Evolutionary conservation across 2,888 invertebrate genomes (phyloP), one percentile per base, ranked within the genome.

Genomic region (Drosophila mimetica): DNA sequence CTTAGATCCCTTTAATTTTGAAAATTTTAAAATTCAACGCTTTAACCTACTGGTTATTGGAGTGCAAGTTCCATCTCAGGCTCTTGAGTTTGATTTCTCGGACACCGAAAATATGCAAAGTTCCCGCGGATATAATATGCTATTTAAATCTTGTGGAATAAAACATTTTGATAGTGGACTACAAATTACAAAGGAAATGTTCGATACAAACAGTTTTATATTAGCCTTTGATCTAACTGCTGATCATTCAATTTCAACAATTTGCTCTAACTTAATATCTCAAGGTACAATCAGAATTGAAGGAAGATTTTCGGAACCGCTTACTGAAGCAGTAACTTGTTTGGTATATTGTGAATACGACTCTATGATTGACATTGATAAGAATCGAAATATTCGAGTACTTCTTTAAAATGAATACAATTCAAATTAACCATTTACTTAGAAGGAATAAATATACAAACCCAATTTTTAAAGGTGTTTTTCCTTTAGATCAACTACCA

Each of bases 291-390:
- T 55, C 1, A 2, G 39, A 52, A 41, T 51, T 25, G 39, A 52
- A 41, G 32, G 41, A 28, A n/a, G 41, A n/a, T 53, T 53, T 42
- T 28, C 41, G n/a, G 14, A 53, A 5, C 32, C 53, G 1, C 11
- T 42, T 20, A 30, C 4, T n/a, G 32, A 53, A 32, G 42, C 42
- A 11, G 53, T 53, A n/a, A 53, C 53, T 14, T 36, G 22, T 36
- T 2, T 36, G n/a, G 50, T 50, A 7, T 50, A 50, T 14, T 50
- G 36, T 22, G 50, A 50, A 50, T 50, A 36, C 20, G 53, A 54
- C 13, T 54, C 44, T 3, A 54, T 54, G 42, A 44, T 44, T 44
- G 22, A 44, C 44, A 52, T 28, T 41, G 30, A 52, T 52, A 52
- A 41, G 8, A 6, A 52, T 30, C 6, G 41, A 52, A 52, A 52